Evolutionary conservation across 1,140 invertebrate genomes (phyloP).

Genomic region (Ridgeia piscesae): DNA sequence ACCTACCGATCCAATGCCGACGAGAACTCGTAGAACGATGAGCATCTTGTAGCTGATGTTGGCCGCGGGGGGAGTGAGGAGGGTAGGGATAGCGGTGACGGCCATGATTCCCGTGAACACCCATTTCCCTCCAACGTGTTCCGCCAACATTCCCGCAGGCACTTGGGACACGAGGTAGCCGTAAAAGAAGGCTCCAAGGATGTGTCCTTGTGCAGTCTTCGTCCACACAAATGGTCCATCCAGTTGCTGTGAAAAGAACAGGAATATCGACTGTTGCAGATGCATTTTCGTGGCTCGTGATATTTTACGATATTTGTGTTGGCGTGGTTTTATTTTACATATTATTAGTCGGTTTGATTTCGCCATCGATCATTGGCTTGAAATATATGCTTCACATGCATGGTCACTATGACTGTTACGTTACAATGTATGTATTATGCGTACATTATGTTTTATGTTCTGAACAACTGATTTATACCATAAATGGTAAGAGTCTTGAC

Average conservation of each 20-base stretch:
- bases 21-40: constrained; percentile 48
- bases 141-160: constrained; percentile 55
- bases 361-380: no score
- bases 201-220: constrained; percentile 51
- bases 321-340: no score
- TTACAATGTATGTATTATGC: no score
- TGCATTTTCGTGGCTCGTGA: not conserved
- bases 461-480: no score
- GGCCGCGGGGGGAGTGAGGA: constrained; percentile 50
- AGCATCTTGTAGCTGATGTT: constrained; percentile 42
- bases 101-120: constrained; percentile 47
- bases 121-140: constrained; percentile 54
- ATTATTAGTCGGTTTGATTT: no score
- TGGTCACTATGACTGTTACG: no score
- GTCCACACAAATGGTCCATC: constrained; percentile 55
- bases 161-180: constrained; percentile 48
- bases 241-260: constrained; percentile 31
- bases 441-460: no score
- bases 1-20: constrained; percentile 53
- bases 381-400: no score
- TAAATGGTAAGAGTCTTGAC: no score
- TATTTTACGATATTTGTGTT: no score
- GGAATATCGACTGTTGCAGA: not conserved
- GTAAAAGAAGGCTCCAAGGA: constrained; percentile 57
- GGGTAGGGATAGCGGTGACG: constrained; percentile 40